Base-by-base conservation (phyloP, 2,888 invertebrate genomes). In the Sabatieria punctata region DNA sequence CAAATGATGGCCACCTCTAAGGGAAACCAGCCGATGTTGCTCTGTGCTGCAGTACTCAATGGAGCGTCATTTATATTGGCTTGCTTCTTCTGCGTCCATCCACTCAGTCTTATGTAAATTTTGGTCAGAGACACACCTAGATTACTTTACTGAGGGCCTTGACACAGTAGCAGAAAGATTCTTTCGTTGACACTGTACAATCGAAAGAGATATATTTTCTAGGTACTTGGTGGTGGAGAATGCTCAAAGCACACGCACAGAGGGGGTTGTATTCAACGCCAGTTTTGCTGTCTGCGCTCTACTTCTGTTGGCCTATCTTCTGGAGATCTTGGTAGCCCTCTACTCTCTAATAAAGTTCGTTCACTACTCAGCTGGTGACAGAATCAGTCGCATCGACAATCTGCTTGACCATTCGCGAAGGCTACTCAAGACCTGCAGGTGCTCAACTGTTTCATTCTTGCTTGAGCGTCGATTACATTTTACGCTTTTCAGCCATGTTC, bases 1-100 rank as follows among this genome's bases (percentile, higher is more conserved):
- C 47, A 47, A 43, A 47, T 47, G 47, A 33, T 43, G 26, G 43
- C 47, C 4, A 47, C 43, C 19, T 24, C 36, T 2, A 41, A 43
- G 26, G 23, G 13, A 15, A 15, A 33, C 23, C 47, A 25, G 23
- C 47, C 47, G 18, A 15, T 40, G 27, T 25, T 47, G 35, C 4
- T 47, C 8, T 11, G 26, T 33, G 36, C 47, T 2, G 27, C 38
- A 4, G 47, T 22, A 11, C n/a, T 47, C 18, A 42, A 47, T 21
- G 43, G 24, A 6, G 46, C 40, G 8, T 25, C 41, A 6, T 21
- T 46, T 27, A 15, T 46, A 2, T 8, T 46, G 4, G 15, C 41
- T n/a, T 15, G 13, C 21, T 41, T 30, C 27, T 46, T 41, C 24
- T 23, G 18, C 30, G 21, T 40, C 18, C 18, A 24, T 6, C 45